These are phyloP conservation scores for Lithophane semibrunnea DNA, from an alignment of 2,888 invertebrate species.

Conservation along the genomic window DNA sequence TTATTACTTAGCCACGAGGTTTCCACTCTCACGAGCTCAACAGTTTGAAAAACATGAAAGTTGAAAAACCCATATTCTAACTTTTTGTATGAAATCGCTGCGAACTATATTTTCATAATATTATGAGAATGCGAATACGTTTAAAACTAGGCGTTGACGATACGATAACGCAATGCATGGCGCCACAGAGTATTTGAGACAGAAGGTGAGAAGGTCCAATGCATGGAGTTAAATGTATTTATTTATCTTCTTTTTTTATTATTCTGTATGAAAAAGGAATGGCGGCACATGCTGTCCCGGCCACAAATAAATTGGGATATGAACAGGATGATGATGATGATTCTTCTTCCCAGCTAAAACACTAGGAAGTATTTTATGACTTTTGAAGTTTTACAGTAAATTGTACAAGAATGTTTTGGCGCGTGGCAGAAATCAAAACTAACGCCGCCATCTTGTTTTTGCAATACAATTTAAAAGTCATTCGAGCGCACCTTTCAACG, in stretches of 20 bases:
- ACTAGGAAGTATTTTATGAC: too few species aligned
- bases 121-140: neutral
- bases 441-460: neutral
- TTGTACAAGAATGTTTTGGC: too few species aligned
- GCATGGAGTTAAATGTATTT: too few species aligned
- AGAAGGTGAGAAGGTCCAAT: conserved; percentile 23
- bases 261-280: neutral
- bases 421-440: neutral
- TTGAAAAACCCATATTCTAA: neutral
- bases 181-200: neutral
- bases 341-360: too few species aligned
- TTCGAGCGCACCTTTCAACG: neutral
- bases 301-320: too few species aligned
- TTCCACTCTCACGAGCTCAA: too few species aligned
- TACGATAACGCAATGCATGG: conserved; percentile 5
- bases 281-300: too few species aligned
- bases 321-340: too few species aligned
- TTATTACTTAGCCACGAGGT: too few species aligned
- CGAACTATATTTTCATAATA: neutral
- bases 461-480: neutral
- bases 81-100: neutral
- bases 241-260: neutral
- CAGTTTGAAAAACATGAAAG: neutral
- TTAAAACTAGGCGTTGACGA: neutral
- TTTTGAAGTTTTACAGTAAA: too few species aligned